phyloP scores from a whole-genome alignment of 2,888 invertebrate genomes.

The Salpingus planirostris region DNA sequence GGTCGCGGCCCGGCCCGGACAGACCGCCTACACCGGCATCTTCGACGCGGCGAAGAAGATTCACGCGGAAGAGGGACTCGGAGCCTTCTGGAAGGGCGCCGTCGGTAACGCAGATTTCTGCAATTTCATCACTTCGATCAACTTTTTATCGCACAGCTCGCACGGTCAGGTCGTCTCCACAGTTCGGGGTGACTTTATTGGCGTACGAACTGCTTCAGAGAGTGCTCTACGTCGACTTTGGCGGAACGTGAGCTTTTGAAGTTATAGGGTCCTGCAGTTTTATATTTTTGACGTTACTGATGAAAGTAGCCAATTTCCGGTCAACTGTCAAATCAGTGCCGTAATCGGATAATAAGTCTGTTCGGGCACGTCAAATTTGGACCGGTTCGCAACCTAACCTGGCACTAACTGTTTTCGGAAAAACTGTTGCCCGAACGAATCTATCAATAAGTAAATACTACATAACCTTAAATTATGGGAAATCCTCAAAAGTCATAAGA shows the following conservation, averaged over 20 bases:
- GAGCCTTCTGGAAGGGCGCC: conserved; percentile 99
- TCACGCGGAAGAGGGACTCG: conserved; percentile 83
- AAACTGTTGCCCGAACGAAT: too few species aligned
- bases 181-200: conserved; percentile 96
- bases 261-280: neutral
- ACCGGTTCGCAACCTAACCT: too few species aligned
- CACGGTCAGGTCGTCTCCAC: conserved; percentile 94
- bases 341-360: too few species aligned
- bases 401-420: too few species aligned
- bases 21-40: conserved; percentile 91
- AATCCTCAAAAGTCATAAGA: too few species aligned
- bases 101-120: conserved; percentile 53
- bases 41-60: conserved; percentile 92
- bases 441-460: too few species aligned
- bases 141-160: conserved; percentile 63
- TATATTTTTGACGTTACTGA: too few species aligned
- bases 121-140: too few species aligned
- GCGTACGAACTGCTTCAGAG: conserved; percentile 96
- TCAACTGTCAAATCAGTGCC: too few species aligned
- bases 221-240: conserved; percentile 93
- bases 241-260: conserved; percentile 71
- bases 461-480: too few species aligned
- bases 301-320: too few species aligned
- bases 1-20: conserved; percentile 89
- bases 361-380: too few species aligned